A percentile compares a stretch with the other conserved stretches of the same genome.
These are phyloP conservation scores for Saturnia japonica DNA, from an alignment of 2,888 invertebrate genomes.

Conservation along the genomic window DNA sequence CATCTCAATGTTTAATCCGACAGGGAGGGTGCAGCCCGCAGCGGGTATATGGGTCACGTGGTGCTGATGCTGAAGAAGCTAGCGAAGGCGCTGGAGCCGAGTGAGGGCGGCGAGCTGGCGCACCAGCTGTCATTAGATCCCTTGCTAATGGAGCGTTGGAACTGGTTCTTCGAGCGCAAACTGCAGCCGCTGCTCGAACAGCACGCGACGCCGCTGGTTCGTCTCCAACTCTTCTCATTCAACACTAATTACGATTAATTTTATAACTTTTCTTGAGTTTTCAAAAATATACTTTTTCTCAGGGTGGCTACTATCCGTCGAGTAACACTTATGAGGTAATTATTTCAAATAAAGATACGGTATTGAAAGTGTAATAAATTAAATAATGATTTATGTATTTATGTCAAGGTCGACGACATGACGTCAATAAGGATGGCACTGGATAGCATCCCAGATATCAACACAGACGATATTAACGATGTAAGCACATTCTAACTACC, in stretches of 20 bases:
- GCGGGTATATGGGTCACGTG: slow-evolving; percentile 85
- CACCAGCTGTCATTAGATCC: slow-evolving; percentile 30
- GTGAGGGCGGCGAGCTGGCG: slow-evolving; percentile 26
- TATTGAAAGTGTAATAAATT: neutral
- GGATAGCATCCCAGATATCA: slow-evolving; percentile 32
- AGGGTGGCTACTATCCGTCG: slow-evolving; percentile 70
- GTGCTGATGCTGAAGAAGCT: slow-evolving; percentile 57
- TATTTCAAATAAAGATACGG: neutral
- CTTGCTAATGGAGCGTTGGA: slow-evolving; percentile 39
- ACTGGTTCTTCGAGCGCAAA: slow-evolving; percentile 39
- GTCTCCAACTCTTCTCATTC: slow-evolving; percentile 23
- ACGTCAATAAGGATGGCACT: slow-evolving; percentile 32
- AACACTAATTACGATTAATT: no score
- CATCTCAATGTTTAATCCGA: no score
- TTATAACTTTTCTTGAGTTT: neutral
- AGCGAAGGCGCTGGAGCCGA: slow-evolving; percentile 36
- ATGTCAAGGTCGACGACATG: slow-evolving; percentile 46
- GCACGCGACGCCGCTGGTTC: slow-evolving; percentile 61
- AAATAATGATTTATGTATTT: slow-evolving; percentile 7
- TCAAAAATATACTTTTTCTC: slow-evolving; percentile 26
- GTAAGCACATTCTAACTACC: slow-evolving; percentile 26
- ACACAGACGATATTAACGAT: slow-evolving; percentile 36
- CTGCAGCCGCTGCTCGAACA: slow-evolving; percentile 49
- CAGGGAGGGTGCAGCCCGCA: slow-evolving; percentile 45
- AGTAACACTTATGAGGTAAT: slow-evolving; percentile 63